Evolutionary conservation across 2,888 invertebrate genomes (phyloP).

Genomic region (Drosophila tripunctata): DNA sequence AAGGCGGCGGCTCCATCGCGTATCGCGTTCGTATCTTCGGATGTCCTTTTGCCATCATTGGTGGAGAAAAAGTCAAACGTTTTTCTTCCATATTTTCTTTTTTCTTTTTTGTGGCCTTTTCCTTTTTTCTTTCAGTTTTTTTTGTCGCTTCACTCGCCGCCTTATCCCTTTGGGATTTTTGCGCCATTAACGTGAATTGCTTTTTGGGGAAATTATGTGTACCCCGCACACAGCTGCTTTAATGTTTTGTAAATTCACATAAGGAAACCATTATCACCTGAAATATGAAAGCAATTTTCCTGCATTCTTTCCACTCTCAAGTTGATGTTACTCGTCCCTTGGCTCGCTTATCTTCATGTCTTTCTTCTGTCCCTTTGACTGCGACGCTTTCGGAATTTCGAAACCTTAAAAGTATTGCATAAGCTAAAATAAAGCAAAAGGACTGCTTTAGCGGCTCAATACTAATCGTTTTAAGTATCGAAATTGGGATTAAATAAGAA

Average conservation of each 20-base stretch:
- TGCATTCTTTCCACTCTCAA: conserved; percentile 62
- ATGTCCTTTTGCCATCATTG: conserved; percentile 70
- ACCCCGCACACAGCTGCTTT: conserved; percentile 70
- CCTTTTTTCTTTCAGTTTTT: conserved; percentile 26
- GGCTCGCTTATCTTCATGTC: conserved; percentile 42
- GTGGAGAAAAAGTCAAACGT: conserved; percentile 58
- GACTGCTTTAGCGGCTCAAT: neutral
- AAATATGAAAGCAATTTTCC: conserved; percentile 82
- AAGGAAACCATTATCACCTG: conserved; percentile 83
- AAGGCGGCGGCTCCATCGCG: conserved; percentile 53
- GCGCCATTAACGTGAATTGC: conserved; percentile 82
- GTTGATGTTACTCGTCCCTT: conserved; percentile 21
- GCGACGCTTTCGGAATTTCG: conserved; percentile 1
- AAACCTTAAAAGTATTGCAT: conserved; percentile 3
- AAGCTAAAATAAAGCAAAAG: neutral
- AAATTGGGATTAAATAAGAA: neutral
- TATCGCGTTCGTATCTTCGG: conserved; percentile 71
- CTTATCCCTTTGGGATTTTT: conserved; percentile 81
- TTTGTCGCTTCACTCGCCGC: conserved; percentile 52
- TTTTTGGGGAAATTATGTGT: conserved; percentile 82
- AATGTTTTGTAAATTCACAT: conserved; percentile 83
- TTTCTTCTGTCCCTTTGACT: conserved; percentile 3
- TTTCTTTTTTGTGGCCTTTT: conserved; percentile 22
- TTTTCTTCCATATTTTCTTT: conserved; percentile 29
- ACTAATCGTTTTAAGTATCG: conserved; percentile 15